phyloP scores from a whole-genome alignment of 2,888 invertebrate species.

The Cerastoderma edule region DNA sequence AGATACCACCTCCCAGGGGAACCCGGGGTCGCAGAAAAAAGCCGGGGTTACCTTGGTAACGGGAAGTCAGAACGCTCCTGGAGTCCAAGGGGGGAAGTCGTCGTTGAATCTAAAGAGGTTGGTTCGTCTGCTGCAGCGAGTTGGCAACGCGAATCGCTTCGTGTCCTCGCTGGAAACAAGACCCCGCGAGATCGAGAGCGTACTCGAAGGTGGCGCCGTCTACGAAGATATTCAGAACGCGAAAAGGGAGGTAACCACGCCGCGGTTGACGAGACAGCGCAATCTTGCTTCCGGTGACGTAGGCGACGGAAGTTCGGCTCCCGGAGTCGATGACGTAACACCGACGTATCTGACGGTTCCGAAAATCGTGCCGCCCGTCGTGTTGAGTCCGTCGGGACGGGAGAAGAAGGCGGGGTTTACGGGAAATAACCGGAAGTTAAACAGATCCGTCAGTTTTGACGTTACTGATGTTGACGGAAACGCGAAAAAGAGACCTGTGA shows the following conservation, averaged over 20 bases:
- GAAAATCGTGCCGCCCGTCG: too few relatives aligned
- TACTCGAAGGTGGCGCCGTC: background rate
- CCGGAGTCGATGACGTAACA: too few relatives aligned
- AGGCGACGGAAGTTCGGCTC: too few relatives aligned
- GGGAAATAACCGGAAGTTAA: too few relatives aligned
- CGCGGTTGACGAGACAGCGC: too few relatives aligned
- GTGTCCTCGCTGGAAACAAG: background rate
- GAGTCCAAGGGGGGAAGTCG: background rate
- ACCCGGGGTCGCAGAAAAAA: constrained; percentile 2
- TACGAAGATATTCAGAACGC: constrained; percentile 2
- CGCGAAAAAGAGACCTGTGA: too few relatives aligned
- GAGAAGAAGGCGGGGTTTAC: too few relatives aligned
- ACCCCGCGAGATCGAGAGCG: constrained; percentile 2
- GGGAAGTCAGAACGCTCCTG: constrained; percentile 8
- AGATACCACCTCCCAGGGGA: constrained; percentile 21
- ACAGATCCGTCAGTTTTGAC: too few relatives aligned
- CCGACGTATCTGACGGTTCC: too few relatives aligned
- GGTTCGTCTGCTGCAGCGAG: background rate
- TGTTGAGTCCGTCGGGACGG: too few relatives aligned
- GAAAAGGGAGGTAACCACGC: background rate
- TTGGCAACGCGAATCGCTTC: background rate
- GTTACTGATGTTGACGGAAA: too few relatives aligned
- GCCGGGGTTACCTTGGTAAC: constrained; percentile 2
- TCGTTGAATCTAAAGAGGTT: constrained; percentile 1
- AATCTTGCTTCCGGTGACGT: too few relatives aligned